A percentile compares a stretch with the other conserved stretches of the same genome.
Conservation (phyloP, 2,888 invertebrate genomes). For the Latrodectus elegans region DNA sequence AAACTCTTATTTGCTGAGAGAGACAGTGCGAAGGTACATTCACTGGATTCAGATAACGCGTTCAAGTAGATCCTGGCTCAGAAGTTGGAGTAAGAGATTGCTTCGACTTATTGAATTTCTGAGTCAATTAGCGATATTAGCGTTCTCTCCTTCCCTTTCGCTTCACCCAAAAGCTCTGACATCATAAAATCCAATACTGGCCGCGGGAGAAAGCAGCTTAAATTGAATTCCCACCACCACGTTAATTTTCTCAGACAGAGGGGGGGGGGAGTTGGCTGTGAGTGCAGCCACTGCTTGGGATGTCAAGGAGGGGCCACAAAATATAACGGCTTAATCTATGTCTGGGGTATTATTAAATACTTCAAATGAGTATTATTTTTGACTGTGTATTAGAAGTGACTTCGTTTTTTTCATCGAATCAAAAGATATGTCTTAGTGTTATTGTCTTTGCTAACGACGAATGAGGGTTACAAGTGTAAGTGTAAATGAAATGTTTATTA, state of each 20-base stretch:
- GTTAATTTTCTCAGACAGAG: conserved; percentile 21
- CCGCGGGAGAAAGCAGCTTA: conserved; percentile 16
- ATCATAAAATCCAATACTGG: conserved; percentile 44
- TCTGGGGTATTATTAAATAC: not conserved
- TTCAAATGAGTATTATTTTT: not conserved
- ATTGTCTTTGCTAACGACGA: no score
- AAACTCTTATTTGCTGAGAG: no score
- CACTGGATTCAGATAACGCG: no score
- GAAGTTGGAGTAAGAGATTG: not conserved
- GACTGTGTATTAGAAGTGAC: no score
- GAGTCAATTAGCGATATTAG: not conserved
- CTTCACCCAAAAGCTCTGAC: not conserved
- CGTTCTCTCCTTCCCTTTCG: not conserved
- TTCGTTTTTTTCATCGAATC: no score
- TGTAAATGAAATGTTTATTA: no score
- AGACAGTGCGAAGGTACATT: no score
- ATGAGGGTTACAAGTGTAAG: no score
- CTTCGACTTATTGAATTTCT: not conserved
- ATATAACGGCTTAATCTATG: not conserved
- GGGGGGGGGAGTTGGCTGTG: not conserved
- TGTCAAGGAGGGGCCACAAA: not conserved
- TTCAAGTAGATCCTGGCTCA: no score
- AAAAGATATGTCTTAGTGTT: no score
- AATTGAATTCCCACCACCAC: conserved; percentile 42
- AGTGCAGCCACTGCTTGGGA: not conserved